Percentiles rank a stretch among this genome's conserved stretches.
These are phyloP conservation scores for Pyrrhia umbra DNA, from an alignment of 2,888 invertebrate genomes.

Conservation along the genomic window DNA sequence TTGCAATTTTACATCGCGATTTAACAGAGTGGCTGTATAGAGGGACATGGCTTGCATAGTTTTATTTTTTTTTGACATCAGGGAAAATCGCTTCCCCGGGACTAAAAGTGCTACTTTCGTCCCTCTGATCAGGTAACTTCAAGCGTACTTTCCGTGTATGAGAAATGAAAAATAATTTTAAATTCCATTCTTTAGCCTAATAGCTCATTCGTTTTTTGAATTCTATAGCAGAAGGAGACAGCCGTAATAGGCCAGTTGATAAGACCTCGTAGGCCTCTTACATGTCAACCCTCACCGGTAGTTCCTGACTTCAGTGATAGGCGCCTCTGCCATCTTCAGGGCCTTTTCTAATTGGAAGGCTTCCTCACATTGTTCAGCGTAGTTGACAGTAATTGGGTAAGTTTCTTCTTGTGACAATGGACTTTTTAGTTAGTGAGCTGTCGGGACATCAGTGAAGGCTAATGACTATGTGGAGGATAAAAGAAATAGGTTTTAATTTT, in stretches of 20 bases:
- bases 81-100: too few relatives aligned
- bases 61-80: too few relatives aligned
- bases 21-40: too few relatives aligned
- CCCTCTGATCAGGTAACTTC: too few relatives aligned
- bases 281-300: conserved; percentile 27
- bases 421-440: not conserved
- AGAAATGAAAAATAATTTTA: too few relatives aligned
- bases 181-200: too few relatives aligned
- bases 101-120: too few relatives aligned
- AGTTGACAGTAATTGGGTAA: conserved; percentile 32
- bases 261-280: conserved; percentile 16
- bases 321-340: conserved; percentile 32
- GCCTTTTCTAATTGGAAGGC: conserved; percentile 27
- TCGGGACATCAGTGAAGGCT: not conserved
- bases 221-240: too few relatives aligned
- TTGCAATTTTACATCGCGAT: too few relatives aligned
- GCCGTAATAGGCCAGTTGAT: not conserved
- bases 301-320: conserved; percentile 5
- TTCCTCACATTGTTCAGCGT: conserved; percentile 48
- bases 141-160: too few relatives aligned
- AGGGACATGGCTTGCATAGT: too few relatives aligned
- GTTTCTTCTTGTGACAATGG: conserved; percentile 29
- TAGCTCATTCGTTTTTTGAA: too few relatives aligned
- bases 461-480: not conserved
- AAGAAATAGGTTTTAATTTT: not conserved